phyloP scores from a whole-genome alignment of 2,113 vertebrate genomes.

The Poeciliopsis occidentalis region DNA sequence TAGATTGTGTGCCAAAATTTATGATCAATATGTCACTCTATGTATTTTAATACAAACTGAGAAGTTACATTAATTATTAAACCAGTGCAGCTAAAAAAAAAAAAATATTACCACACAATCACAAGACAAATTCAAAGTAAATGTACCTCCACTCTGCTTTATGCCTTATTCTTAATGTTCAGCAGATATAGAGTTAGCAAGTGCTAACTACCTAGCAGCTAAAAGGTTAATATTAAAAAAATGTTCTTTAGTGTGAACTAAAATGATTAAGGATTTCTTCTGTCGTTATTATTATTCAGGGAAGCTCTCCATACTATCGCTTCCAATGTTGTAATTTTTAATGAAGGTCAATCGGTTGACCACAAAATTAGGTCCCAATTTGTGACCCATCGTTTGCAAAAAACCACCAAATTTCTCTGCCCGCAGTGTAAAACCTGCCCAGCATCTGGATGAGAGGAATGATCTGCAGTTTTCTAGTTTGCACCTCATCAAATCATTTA shows the following conservation, averaged over 20 bases:
- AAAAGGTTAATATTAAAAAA: not conserved
- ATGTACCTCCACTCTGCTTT: not conserved
- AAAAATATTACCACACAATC: no score
- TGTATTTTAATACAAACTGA: not conserved
- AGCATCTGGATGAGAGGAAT: no score
- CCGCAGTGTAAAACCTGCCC: no score
- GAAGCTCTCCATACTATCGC: not conserved
- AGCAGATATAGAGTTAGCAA: not conserved
- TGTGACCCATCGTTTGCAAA: no score
- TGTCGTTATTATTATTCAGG: not conserved
- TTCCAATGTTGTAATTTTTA: no score
- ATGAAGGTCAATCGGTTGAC: not conserved
- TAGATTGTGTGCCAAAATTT: no score
- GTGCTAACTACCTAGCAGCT: not conserved
- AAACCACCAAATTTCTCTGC: no score
- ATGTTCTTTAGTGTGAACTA: not conserved
- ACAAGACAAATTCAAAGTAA: not conserved
- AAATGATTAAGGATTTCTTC: not conserved
- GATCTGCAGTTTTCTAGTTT: no score
- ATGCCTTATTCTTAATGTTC: not conserved
- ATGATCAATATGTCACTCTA: no score
- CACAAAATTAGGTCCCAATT: no score
- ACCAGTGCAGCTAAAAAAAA: not conserved
- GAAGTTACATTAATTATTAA: no score
- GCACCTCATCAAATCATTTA: no score